phyloP scores from a whole-genome alignment of 37 sponge, comb jelly and placozoan species.

The Hormiphora californensis region DNA sequence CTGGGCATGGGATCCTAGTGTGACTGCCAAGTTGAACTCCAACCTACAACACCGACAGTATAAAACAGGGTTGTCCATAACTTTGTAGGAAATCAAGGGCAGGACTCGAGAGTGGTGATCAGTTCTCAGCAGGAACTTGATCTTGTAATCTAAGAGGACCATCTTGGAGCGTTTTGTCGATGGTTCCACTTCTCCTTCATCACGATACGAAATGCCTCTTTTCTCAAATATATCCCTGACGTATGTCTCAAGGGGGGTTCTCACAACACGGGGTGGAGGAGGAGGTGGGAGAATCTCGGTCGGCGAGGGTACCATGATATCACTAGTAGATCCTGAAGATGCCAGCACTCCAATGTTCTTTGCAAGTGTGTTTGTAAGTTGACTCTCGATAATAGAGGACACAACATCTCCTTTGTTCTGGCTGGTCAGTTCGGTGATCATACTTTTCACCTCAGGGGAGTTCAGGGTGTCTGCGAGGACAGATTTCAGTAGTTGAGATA shows the following conservation, averaged over 20 bases:
- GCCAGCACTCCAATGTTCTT: no score
- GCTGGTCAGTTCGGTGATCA: no score
- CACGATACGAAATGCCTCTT: background rate
- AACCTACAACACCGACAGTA: background rate
- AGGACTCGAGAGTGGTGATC: background rate
- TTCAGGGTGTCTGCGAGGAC: background rate
- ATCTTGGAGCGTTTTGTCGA: no score
- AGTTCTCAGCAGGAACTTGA: background rate
- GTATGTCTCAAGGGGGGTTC: background rate
- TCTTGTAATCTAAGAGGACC: conserved; percentile 2
- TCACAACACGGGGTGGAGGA: no score
- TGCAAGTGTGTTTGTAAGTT: no score
- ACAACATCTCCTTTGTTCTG: no score
- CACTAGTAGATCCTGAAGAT: no score
- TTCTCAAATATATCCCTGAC: background rate
- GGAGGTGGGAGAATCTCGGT: no score
- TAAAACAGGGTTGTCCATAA: background rate
- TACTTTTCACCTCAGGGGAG: conserved; percentile 20
- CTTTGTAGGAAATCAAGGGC: background rate
- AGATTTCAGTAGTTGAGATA: background rate
- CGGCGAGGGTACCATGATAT: no score
- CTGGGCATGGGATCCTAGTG: background rate
- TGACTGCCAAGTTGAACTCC: background rate
- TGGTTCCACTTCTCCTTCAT: no score
- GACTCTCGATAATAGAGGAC: no score